phyloP scores from a whole-genome alignment of 2,797 vertebrate species.

The Rhynchonycteris naso region DNA sequence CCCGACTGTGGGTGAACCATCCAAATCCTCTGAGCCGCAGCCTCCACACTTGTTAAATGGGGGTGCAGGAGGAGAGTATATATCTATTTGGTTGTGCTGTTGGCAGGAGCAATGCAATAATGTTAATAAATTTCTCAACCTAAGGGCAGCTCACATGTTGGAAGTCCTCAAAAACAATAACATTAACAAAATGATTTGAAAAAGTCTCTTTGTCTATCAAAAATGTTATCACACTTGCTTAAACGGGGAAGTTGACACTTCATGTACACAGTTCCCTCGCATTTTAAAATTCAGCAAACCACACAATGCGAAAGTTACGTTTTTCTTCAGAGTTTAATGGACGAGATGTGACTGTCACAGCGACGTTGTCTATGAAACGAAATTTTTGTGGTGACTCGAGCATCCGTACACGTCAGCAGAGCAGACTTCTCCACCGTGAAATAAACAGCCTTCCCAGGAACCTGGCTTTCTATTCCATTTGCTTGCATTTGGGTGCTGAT shows the following conservation, averaged over 20 bases:
- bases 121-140: background rate
- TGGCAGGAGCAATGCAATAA: background rate
- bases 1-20: background rate
- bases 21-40: background rate
- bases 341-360: background rate
- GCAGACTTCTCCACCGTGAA: background rate
- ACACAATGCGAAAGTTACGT: background rate
- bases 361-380: background rate
- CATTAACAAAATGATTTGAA: background rate
- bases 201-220: background rate
- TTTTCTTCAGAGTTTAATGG: conserved; percentile 2
- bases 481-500: conserved; percentile 44
- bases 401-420: background rate
- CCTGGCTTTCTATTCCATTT: background rate
- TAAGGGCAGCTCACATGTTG: background rate
- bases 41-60: conserved; percentile 10
- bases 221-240: background rate
- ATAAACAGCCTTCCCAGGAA: background rate
- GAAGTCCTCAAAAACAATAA: background rate
- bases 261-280: background rate
- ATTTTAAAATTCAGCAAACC: conserved; percentile 38
- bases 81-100: background rate
- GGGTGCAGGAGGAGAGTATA: background rate
- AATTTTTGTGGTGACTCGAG: background rate
- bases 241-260: background rate